Conservation (phyloP, 1,140 invertebrate genomes). For the Calycopis cecrops region DNA sequence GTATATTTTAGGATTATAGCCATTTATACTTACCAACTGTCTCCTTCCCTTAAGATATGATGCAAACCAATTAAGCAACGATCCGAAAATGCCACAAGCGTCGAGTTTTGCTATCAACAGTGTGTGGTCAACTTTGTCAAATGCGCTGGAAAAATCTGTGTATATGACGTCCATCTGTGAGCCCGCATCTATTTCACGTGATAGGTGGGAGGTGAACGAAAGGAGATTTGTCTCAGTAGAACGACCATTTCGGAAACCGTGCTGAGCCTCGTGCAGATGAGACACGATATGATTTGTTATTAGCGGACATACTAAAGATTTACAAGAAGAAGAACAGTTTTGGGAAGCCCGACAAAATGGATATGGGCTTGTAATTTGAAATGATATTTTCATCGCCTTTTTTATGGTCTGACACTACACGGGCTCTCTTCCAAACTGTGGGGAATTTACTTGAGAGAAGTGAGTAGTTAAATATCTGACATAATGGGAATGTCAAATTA, state of each 20-base stretch:
- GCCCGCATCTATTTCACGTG: not conserved
- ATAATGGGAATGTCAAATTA: constrained; percentile 14
- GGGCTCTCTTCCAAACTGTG: constrained; percentile 18
- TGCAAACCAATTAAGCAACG: not conserved
- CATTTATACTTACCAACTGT: too few relatives aligned
- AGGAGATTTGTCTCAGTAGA: not conserved
- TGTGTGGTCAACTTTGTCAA: not conserved
- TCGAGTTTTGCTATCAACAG: not conserved
- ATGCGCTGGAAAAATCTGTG: not conserved
- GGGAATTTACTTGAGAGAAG: constrained; percentile 17
- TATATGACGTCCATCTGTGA: not conserved
- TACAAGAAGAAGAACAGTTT: too few relatives aligned
- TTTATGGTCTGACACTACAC: constrained; percentile 19
- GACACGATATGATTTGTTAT: too few relatives aligned
- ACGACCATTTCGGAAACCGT: not conserved
- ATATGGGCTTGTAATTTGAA: too few relatives aligned
- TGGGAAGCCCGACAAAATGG: too few relatives aligned
- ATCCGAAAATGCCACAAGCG: not conserved
- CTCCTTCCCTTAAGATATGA: too few relatives aligned
- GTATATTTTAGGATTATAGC: too few relatives aligned
- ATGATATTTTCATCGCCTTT: constrained; percentile 18
- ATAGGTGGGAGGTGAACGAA: not conserved
- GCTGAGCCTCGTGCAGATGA: not conserved
- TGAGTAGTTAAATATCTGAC: constrained; percentile 20
- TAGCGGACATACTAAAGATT: too few relatives aligned